These are phyloP conservation scores for Carassius auratus DNA, from an alignment of 2,113 vertebrate species.

Conservation along the genomic window DNA sequence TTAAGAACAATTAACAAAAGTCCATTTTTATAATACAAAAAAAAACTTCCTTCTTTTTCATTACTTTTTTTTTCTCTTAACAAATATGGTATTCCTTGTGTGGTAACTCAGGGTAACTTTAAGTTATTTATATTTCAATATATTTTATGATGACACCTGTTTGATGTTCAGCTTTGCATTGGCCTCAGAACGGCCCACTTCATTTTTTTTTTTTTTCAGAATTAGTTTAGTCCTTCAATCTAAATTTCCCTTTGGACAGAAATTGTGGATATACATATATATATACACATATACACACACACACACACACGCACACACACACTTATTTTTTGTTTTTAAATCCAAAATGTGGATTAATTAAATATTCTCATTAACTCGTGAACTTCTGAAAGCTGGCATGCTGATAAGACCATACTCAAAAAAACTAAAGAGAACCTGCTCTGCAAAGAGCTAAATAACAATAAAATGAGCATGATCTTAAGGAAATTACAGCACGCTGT, in stretches of 20 bases:
- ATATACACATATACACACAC: too few relatives aligned
- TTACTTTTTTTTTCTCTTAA: background rate
- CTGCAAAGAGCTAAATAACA: constrained; percentile 3
- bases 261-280: too few relatives aligned
- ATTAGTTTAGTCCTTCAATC: background rate
- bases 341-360: too few relatives aligned
- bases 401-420: background rate
- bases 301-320: too few relatives aligned
- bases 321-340: too few relatives aligned
- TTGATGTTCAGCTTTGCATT: background rate
- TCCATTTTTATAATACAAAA: background rate
- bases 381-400: background rate
- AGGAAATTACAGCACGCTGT: background rate
- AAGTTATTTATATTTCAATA: background rate
- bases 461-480: background rate
- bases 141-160: background rate
- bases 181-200: background rate
- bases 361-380: background rate
- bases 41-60: background rate
- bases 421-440: background rate
- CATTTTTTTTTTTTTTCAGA: background rate
- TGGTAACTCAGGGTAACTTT: too few relatives aligned
- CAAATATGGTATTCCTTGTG: background rate
- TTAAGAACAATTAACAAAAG: background rate
- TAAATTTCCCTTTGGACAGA: background rate